phyloP scores from a whole-genome alignment of 2,113 vertebrate species.

The Antechinus stuartii region DNA sequence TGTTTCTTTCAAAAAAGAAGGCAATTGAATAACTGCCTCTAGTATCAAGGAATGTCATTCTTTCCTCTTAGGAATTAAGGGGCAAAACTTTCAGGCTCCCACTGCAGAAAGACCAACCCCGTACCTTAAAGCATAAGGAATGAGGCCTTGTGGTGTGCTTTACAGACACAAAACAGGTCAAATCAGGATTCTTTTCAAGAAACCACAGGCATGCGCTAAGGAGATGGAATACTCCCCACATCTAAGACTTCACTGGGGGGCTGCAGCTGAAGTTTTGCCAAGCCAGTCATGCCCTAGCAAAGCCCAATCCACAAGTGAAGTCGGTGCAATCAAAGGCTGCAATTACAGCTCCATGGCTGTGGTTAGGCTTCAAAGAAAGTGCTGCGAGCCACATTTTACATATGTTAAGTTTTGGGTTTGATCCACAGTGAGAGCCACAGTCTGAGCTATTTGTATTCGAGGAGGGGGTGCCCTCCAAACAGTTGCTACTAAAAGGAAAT shows the following conservation, averaged over 20 bases:
- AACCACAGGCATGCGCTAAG: conserved; percentile 92
- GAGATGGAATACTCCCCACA: conserved; percentile 91
- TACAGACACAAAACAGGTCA: conserved; percentile 84
- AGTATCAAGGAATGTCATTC: neutral
- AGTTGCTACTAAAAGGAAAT: neutral
- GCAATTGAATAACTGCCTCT: neutral
- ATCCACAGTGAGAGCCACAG: conserved; percentile 73
- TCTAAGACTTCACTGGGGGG: conserved; percentile 91
- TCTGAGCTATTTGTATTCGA: conserved; percentile 58
- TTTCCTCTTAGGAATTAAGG: conserved; percentile 5
- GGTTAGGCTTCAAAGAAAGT: conserved; percentile 93
- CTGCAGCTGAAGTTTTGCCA: conserved; percentile 87
- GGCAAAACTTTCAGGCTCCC: neutral
- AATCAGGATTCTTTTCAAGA: conserved; percentile 87
- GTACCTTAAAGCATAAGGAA: conserved; percentile 21
- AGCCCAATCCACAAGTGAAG: conserved; percentile 83
- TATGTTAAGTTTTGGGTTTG: conserved; percentile 78
- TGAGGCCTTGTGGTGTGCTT: conserved; percentile 68
- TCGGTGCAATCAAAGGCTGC: conserved; percentile 90
- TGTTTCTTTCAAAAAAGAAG: neutral
- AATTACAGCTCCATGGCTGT: conserved; percentile 90
- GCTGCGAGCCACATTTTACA: conserved; percentile 85
- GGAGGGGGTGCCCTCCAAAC: neutral
- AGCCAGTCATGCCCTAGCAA: conserved; percentile 83
- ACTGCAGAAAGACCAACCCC: conserved; percentile 57